A percentile compares a stretch with the other conserved stretches of the same genome.
Evolutionary conservation across 2,113 vertebrate species (phyloP).

Genomic region (Spea bombifrons): DNA sequence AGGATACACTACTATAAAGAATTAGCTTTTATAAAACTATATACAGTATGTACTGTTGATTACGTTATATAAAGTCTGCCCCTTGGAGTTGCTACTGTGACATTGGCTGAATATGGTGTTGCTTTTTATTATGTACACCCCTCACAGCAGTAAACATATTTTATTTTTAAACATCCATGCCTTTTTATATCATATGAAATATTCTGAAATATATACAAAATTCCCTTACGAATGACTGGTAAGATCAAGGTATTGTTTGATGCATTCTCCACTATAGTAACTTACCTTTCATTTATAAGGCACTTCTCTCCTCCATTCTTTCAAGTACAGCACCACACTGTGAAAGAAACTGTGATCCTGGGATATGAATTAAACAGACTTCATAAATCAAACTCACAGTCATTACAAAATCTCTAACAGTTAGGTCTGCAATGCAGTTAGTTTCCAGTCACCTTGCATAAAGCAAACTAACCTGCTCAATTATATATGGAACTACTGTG

Average conservation of each 20-base stretch:
- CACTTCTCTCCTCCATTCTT: constrained; percentile 22
- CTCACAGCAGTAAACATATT: no score
- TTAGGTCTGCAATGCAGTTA: constrained; percentile 34
- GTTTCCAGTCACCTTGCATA: constrained; percentile 28
- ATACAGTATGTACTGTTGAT: no score
- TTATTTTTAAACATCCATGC: no score
- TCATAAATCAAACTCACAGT: constrained; percentile 35
- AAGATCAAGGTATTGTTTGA: constrained; percentile 10
- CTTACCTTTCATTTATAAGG: constrained; percentile 22
- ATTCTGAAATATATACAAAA: no score
- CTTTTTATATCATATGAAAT: no score
- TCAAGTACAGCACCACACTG: constrained; percentile 21
- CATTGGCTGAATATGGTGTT: no score
- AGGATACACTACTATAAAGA: no score
- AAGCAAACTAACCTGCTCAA: constrained; percentile 23
- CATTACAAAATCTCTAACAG: constrained; percentile 16
- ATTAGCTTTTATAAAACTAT: no score
- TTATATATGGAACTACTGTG: constrained; percentile 9
- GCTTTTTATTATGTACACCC: no score
- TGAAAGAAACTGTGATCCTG: constrained; percentile 33
- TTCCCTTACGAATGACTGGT: no score
- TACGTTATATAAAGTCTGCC: no score
- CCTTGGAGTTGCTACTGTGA: no score
- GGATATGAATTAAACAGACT: constrained; percentile 36
- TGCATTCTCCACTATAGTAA: constrained; percentile 3